Evolutionary conservation across 2,888 invertebrate species (phyloP), one percentile per base, ranked within the genome.

Genomic region (Zhengitettix transpicula): DNA sequence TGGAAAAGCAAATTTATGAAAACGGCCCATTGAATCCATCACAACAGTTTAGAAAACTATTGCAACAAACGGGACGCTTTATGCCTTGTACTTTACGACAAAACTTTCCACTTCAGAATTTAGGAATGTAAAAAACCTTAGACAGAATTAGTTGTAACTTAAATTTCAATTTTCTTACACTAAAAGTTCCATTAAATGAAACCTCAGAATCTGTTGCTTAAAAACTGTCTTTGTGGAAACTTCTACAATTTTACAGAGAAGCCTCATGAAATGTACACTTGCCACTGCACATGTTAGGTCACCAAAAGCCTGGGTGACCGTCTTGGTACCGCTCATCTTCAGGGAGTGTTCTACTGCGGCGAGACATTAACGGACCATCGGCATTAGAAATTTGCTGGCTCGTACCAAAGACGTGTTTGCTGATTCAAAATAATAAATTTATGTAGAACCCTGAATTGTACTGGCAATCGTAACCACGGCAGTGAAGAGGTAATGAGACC

Each of bases 31-130:
- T 53, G 53, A 28, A 28, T 28, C 53, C 53, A 15, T 53, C 14
- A 53, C 53, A 73, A 73, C 73, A 73, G 59, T 64, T 66, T 40
- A 66, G 54, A 61, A 64, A 64, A 62, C 67, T 67, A 28, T 28
- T 28, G 28, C n/a, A n/a, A 28, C 14, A 14, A 40, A 55, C n/a
- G 44, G 54, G 40, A 55, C 41, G n/a, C 47, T 44, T 54, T 47
- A 56, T 58, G 42, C 54, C 57, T 55, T 55, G 54, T 55, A 28
- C 56, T 15, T 57, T 42, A 57, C 42, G 42, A 52, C 57, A 42
- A 57, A 41, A 10, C 58, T 51, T 61, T 40, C 42, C 40, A 8
- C 28, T 52, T 12, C 52, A 52, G 56, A 57, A 58, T 55, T 55
- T 61, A 64, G 64, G 64, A 64, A 64, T 64, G 64, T 64, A 56